Conservation (phyloP, 2,888 invertebrate species). For the Perizoma affinitatum region DNA sequence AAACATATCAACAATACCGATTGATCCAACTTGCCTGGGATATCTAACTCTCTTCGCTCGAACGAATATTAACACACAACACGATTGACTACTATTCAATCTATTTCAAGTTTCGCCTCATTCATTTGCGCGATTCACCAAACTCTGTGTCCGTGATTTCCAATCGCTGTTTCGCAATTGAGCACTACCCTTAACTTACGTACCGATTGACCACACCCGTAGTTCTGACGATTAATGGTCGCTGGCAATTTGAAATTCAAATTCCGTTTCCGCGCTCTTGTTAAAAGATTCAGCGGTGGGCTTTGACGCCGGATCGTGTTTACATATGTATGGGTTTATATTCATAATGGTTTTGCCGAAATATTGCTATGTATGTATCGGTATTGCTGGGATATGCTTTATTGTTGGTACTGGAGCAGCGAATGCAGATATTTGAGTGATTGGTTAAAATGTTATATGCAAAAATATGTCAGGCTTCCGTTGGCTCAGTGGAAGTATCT, state of each 20-base stretch:
- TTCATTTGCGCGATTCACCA: too few relatives aligned
- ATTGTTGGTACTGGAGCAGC: too few relatives aligned
- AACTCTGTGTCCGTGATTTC: background rate
- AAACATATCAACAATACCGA: too few relatives aligned
- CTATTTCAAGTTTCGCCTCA: too few relatives aligned
- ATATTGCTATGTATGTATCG: background rate
- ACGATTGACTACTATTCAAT: too few relatives aligned
- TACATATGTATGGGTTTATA: slow-evolving; percentile 17
- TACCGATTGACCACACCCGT: slow-evolving; percentile 7
- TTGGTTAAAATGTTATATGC: too few relatives aligned
- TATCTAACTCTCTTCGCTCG: too few relatives aligned
- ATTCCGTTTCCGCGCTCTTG: slow-evolving; percentile 11
- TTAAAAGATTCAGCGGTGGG: slow-evolving; percentile 23
- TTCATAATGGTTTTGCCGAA: slow-evolving; percentile 7
- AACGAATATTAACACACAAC: too few relatives aligned
- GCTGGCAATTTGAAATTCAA: slow-evolving; percentile 23
- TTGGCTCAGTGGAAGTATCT: too few relatives aligned
- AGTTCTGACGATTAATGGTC: slow-evolving; percentile 18
- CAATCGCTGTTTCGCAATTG: background rate
- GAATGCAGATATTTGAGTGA: too few relatives aligned
- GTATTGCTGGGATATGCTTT: background rate
- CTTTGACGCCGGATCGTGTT: slow-evolving; percentile 18
- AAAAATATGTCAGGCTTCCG: too few relatives aligned
- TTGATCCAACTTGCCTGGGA: too few relatives aligned
- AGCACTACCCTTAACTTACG: background rate